Conservation (phyloP, 2,113 vertebrate genomes). For the Eulacestoma nigropectus region DNA sequence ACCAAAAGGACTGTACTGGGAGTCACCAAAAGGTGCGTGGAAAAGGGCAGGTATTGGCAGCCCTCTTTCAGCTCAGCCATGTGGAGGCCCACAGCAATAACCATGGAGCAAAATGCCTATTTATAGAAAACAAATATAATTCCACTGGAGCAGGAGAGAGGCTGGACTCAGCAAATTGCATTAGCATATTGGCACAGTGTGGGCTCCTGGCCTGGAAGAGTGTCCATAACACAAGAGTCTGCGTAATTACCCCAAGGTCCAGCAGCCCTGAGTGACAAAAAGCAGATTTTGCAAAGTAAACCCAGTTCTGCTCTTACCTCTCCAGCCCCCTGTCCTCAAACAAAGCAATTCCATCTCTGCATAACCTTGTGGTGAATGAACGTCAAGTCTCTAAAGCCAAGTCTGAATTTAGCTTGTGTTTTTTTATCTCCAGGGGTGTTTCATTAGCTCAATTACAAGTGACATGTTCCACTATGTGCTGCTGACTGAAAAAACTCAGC, state of each 20-base stretch:
- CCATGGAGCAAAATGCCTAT: not conserved
- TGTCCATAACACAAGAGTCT: not conserved
- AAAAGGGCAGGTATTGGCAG: not conserved
- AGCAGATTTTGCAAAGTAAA: not conserved
- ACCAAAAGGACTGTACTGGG: not conserved
- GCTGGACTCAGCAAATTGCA: not conserved
- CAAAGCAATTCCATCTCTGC: not conserved
- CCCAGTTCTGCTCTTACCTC: not conserved
- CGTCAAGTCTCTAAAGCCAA: not conserved
- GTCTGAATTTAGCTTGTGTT: not conserved
- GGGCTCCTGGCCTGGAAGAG: not conserved
- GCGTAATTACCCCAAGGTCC: not conserved
- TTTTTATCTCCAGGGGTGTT: constrained; percentile 57
- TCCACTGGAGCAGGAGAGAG: not conserved
- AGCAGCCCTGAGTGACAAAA: not conserved
- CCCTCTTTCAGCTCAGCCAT: not conserved
- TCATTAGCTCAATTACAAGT: constrained; percentile 59
- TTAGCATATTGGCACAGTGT: not conserved
- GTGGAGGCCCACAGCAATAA: not conserved
- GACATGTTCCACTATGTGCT: not conserved
- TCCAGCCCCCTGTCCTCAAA: not conserved
- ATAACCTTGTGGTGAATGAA: not conserved
- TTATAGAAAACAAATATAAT: not conserved
- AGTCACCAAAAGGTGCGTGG: not conserved
- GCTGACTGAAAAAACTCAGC: constrained; percentile 4